Percentiles rank a stretch among this genome's conserved stretches.
Conservation (phyloP, 2,113 vertebrate species). For the Rostratula benghalensis region DNA sequence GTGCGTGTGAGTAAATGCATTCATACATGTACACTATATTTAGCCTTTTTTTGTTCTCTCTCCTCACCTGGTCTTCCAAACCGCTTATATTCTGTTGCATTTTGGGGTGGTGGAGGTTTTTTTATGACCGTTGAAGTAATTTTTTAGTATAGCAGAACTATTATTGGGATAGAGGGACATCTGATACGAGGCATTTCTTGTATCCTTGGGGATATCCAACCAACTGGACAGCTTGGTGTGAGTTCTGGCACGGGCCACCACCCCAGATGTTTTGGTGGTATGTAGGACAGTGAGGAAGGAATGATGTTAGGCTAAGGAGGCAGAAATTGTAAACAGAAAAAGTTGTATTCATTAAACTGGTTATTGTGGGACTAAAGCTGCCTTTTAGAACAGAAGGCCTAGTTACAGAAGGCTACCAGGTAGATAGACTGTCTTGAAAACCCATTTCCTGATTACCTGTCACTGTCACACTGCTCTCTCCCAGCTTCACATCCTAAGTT, state of each 20-base stretch:
- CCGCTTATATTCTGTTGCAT: not conserved
- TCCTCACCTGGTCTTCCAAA: not conserved
- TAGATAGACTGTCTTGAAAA: not conserved
- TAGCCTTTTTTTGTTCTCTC: not conserved
- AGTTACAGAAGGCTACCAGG: not conserved
- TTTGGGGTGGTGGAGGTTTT: not conserved
- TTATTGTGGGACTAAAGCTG: not conserved
- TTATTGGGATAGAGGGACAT: not conserved
- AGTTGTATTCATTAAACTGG: not conserved
- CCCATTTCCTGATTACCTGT: not conserved
- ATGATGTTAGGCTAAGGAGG: not conserved
- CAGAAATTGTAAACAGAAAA: not conserved
- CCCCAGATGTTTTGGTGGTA: constrained; percentile 35
- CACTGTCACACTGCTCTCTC: not conserved
- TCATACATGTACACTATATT: not conserved
- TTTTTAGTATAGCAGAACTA: not conserved
- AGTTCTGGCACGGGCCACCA: not conserved
- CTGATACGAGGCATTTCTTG: not conserved
- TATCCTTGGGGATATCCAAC: not conserved
- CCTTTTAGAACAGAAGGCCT: not conserved
- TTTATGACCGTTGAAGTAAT: not conserved
- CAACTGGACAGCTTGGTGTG: not conserved
- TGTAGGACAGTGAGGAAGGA: constrained; percentile 3
- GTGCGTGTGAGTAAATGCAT: not conserved
- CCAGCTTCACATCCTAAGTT: not conserved